Base-by-base conservation (phyloP, 1,140 invertebrate species). In the Acromyrmex charruanus region DNA sequence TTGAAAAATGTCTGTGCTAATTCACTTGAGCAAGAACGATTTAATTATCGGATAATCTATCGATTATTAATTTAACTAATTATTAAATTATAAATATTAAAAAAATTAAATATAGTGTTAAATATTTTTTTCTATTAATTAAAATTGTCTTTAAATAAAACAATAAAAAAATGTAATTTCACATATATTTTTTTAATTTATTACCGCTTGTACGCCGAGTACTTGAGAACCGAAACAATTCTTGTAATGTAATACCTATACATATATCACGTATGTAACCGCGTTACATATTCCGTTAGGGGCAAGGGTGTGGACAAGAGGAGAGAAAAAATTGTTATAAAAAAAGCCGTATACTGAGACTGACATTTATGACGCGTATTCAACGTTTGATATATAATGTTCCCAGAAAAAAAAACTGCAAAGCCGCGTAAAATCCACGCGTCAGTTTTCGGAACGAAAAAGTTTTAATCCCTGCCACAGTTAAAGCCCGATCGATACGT, bases 371-470 rank as follows among this genome's bases (percentile, higher is more conserved):
- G 55, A 84, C 69, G 80, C 55, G 55, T 59, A 84, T 84, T 84
- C 80, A 74, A 84, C 69, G 25, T 55, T 75, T 84, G 80, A 84
- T 75, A 75, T 84, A 84, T 84, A 84, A 84, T 75, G 69, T 82
- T 82, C 25, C 7, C 9, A 44, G 39, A 53, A 59, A 44, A 72
- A 66, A 74, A 82, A 49, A 59, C 21, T 61, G 55, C 80, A 74
- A 74, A 82, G 68, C 69, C 55, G 55, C 69, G 69, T 84, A 84
- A 84, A 84, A 84, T 72, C 80, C 69, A 35, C 80, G 58, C 69
- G 80, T 84, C 80, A 84, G 80, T 74, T 82, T 82, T 61, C 55
- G 80, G 18, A 84, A 82, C 68, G 55, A 61, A 61, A 51, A 75
- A 74, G 80, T 74, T 84, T 82, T 84, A 84, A 84, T 84, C 80